Base-by-base conservation (phyloP, 2,888 invertebrate genomes). In the Dione juno region DNA sequence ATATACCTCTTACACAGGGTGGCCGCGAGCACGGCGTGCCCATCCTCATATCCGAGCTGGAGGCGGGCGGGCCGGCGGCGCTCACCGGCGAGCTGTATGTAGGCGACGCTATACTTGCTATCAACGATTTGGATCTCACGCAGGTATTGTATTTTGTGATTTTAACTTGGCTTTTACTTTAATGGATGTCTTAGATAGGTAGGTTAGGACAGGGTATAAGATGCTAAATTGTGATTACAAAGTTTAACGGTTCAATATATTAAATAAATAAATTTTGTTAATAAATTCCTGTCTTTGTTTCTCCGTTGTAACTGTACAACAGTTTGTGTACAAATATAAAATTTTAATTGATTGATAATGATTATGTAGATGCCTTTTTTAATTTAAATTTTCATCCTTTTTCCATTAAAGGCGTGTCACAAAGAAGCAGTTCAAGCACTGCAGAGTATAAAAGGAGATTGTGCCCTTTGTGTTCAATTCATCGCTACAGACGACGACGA, bases 21-120 rank as follows among this genome's bases (percentile, higher is more conserved):
- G 97, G 97, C 0, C 94, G 96, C 74, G 97, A 97, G 83, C 97
- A 97, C 88, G 97, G 97, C 16, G 96, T 97, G 50, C 97, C 97
- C 0, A 96, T 97, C 77, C 89, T 97, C 72, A 96, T 97, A 80
- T 97, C 97, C 0, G 97, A 97, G 89, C 94, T 97, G 82, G 95
- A 95, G 82, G 94, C 95, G 70, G 95, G 96, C 77, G 96, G 97
- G 74, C 97, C 97, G 69, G 97, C 97, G 54, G 96, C 96, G 73
- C 88, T 96, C 75, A 96, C 95, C 70, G 95, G 95, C 48, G 94
- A 95, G 72, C 90, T 97, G 50, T 97, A 95, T 87, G 96, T 97
- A 21, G 97, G 97, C 0, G 97, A 97, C 88, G 97, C 97, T 37
- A 97, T 97, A 77, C 92, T 97, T 43, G 95, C 95, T 75, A 97